phyloP scores from a whole-genome alignment of 2,113 vertebrate genomes.

The Cochlearius cochlearius region DNA sequence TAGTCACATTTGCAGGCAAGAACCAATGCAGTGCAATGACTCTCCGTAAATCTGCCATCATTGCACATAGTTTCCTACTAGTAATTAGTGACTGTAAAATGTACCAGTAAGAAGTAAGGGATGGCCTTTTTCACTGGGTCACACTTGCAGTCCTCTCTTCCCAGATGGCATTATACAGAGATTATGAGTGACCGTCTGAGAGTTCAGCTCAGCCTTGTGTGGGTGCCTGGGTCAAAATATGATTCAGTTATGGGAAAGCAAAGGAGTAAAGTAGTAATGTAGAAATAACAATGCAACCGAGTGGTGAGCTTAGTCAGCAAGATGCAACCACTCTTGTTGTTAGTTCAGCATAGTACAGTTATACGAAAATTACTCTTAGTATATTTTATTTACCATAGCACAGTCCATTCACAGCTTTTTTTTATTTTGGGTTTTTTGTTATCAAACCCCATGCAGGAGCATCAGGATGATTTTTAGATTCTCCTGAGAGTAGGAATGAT shows the following conservation, averaged over 20 bases:
- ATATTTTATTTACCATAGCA: neutral
- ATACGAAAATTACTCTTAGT: neutral
- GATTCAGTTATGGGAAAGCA: neutral
- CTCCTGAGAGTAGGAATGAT: neutral
- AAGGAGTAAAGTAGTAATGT: neutral
- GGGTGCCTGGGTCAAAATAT: neutral
- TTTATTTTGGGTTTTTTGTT: neutral
- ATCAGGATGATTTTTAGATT: rapidly evolving
- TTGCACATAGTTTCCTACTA: neutral
- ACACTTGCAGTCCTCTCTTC: neutral
- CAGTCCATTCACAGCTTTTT: neutral
- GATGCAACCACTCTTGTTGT: neutral
- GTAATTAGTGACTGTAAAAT: neutral
- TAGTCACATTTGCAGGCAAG: neutral
- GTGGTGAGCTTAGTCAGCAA: neutral
- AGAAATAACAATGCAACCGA: neutral
- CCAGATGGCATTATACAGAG: neutral
- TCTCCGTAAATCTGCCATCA: neutral
- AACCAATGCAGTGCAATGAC: neutral
- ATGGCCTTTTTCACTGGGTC: neutral
- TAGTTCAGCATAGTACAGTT: neutral
- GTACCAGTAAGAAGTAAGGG: neutral
- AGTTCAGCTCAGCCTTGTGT: neutral
- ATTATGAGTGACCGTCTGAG: neutral
- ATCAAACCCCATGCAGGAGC: neutral